A percentile compares a stretch with the other conserved stretches of the same genome.
phyloP scores from a whole-genome alignment of 2,113 vertebrate genomes.

The Anser cygnoides region DNA sequence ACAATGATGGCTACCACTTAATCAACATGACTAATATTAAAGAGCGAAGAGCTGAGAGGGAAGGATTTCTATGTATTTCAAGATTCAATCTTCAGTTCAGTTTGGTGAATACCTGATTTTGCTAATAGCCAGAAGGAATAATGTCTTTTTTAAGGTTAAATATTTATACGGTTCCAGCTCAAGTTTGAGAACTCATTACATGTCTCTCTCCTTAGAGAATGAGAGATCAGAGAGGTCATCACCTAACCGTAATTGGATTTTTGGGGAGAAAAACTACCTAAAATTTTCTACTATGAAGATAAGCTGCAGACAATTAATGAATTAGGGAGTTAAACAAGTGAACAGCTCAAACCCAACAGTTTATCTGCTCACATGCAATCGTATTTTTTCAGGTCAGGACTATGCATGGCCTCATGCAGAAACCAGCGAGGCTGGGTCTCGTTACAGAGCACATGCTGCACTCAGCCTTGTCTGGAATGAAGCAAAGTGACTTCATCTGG shows the following conservation, averaged over 20 bases:
- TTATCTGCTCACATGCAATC: not conserved
- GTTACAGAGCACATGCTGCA: not conserved
- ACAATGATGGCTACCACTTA: not conserved
- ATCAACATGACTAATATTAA: not conserved
- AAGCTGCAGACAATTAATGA: not conserved
- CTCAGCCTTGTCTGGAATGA: conserved; percentile 1
- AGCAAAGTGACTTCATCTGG: conserved; percentile 51
- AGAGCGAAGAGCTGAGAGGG: not conserved
- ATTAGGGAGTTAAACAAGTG: not conserved
- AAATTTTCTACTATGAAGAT: not conserved
- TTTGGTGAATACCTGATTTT: not conserved
- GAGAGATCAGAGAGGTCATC: not conserved
- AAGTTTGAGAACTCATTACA: conserved; percentile 8
- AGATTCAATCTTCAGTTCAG: not conserved
- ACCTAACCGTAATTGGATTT: not conserved
- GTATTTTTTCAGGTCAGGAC: not conserved
- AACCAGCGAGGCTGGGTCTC: not conserved
- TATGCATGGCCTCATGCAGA: not conserved
- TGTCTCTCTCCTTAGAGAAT: not conserved
- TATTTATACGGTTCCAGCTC: conserved; percentile 25
- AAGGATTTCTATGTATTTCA: not conserved
- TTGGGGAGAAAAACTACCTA: not conserved
- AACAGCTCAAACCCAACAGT: not conserved
- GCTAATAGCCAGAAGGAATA: not conserved
- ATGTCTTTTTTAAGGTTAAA: conserved; percentile 5